Evolutionary conservation across 2,113 vertebrate genomes (phyloP).

Genomic region (Planiliza haematocheilus): DNA sequence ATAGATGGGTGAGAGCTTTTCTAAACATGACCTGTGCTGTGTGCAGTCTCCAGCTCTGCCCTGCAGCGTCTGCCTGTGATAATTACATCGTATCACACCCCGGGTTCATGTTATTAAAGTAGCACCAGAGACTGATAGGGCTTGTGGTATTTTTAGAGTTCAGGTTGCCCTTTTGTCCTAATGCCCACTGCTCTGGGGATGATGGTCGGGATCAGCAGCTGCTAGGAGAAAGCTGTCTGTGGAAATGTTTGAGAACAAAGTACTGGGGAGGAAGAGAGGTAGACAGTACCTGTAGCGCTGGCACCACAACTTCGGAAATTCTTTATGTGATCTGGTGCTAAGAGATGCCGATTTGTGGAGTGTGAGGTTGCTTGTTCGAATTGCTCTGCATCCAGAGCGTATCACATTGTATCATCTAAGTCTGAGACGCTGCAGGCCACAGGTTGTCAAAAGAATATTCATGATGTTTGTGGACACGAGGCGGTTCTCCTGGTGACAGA

Average conservation of each 20-base stretch:
- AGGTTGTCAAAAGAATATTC: constrained; percentile 69
- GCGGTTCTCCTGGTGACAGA: constrained; percentile 57
- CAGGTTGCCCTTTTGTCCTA: constrained; percentile 58
- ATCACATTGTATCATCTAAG: constrained; percentile 33
- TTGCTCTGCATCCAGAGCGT: neutral
- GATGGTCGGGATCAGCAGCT: constrained; percentile 18
- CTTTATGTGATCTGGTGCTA: too few relatives aligned
- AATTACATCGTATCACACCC: constrained; percentile 53
- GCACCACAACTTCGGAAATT: too few relatives aligned
- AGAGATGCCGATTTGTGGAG: neutral
- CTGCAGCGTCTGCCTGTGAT: constrained; percentile 35
- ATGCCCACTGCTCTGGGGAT: constrained; percentile 31
- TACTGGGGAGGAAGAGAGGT: neutral
- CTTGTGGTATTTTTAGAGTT: constrained; percentile 60
- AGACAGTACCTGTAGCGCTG: neutral
- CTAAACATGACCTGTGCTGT: constrained; percentile 43
- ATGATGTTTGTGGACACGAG: constrained; percentile 61
- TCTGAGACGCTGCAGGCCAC: constrained; percentile 45
- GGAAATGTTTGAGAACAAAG: constrained; percentile 17
- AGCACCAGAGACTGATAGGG: constrained; percentile 40
- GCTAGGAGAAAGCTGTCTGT: constrained; percentile 22
- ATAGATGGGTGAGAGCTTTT: neutral
- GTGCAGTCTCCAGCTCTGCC: constrained; percentile 29
- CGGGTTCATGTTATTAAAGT: constrained; percentile 52
- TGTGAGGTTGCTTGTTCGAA: too few relatives aligned